Percentiles rank a stretch among this genome's conserved stretches.
Evolutionary conservation across 2,113 vertebrate genomes (phyloP).

Genomic region (Eretmochelys imbricata): DNA sequence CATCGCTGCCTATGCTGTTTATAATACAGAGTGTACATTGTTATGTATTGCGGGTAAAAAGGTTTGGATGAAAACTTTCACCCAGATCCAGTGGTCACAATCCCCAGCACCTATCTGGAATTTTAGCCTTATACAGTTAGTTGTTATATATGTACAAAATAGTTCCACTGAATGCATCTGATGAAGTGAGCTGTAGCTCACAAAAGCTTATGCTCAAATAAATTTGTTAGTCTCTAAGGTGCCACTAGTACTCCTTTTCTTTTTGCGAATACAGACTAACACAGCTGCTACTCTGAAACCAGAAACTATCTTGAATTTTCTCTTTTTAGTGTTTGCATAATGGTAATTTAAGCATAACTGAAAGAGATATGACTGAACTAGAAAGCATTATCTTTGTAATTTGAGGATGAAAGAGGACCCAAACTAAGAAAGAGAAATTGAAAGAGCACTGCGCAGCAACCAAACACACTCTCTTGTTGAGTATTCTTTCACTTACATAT

Average conservation of each 20-base stretch:
- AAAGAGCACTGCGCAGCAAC: neutral
- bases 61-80: neutral
- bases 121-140: neutral
- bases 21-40: accelerated
- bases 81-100: neutral
- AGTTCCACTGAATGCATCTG: too few species aligned
- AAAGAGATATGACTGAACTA: neutral
- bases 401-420: neutral
- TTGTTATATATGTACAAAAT: neutral
- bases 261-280: too few species aligned
- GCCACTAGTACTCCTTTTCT: too few species aligned
- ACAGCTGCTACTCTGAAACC: too few species aligned
- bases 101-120: neutral
- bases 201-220: too few species aligned
- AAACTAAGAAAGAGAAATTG: neutral
- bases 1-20: neutral
- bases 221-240: too few species aligned
- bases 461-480: neutral
- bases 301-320: neutral
- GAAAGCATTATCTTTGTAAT: neutral
- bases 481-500: neutral
- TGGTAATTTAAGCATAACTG: neutral
- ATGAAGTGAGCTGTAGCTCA: too few species aligned
- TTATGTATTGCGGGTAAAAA: neutral
- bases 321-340: neutral